These are phyloP conservation scores for Mercenaria mercenaria DNA, from an alignment of 1,140 invertebrate species.

Conservation along the genomic window DNA sequence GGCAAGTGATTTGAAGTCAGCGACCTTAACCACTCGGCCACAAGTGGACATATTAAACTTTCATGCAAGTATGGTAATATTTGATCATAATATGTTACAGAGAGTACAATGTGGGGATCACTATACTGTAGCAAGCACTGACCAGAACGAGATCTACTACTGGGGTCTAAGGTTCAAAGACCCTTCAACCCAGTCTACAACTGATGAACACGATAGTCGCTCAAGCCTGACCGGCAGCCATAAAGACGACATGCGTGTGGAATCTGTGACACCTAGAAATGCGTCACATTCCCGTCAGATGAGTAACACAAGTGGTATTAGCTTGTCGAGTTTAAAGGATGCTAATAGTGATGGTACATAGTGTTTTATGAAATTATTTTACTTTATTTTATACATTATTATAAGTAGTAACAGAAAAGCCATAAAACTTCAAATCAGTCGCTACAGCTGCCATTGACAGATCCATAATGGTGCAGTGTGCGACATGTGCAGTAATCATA, in stretches of 20 bases:
- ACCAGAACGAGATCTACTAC: constrained; percentile 90
- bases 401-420: too few relatives aligned
- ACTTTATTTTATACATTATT: background rate
- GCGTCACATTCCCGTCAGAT: constrained; percentile 80
- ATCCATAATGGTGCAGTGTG: too few relatives aligned
- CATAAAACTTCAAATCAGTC: too few relatives aligned
- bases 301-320: constrained; percentile 54
- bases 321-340: constrained; percentile 41
- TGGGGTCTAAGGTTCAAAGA: constrained; percentile 89
- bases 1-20: too few relatives aligned
- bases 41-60: too few relatives aligned
- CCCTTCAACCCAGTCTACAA: constrained; percentile 71
- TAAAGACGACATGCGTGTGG: constrained; percentile 71
- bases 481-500: too few relatives aligned
- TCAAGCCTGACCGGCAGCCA: constrained; percentile 83
- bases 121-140: constrained; percentile 89
- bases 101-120: constrained; percentile 89
- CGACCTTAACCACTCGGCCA: too few relatives aligned
- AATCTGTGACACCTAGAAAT: constrained; percentile 84
- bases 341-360: constrained; percentile 11
- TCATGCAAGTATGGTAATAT: too few relatives aligned
- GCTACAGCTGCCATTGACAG: too few relatives aligned
- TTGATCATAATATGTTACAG: constrained; percentile 77
- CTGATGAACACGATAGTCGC: constrained; percentile 75
- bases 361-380: background rate